Base-by-base conservation (phyloP, 2,797 vertebrate species). In the Hemibagrus guttatus region DNA sequence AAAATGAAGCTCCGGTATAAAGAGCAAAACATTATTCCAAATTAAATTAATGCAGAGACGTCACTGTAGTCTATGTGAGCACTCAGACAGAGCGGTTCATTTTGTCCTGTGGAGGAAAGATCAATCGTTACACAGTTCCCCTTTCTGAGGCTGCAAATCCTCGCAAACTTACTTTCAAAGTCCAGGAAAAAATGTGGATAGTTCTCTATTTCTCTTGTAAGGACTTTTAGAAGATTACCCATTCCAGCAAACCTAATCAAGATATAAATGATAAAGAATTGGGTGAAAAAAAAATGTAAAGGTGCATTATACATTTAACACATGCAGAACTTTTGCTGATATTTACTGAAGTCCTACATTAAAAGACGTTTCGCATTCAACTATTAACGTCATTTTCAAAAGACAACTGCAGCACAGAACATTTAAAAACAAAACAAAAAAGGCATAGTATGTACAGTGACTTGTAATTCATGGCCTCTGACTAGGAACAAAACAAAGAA, bases 181-280 rank as follows among this genome's bases (percentile, higher is more conserved):
- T 99, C 98, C 97, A 99, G 97, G 97, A 99, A 99, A 97, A 99
- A 99, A 96, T 99, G 98, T 93, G 98, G 98, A 96, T 98, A 99
- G 97, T 99, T 99, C 97, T 99, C 98, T 97, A 99, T 99, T 96
- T 99, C 98, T 96, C 98, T 98, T 96, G 98, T 99, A 95, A 99
- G 97, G 96, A 99, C 98, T 96, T 99, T 99, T 96, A 99, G 98
- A 96, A 99, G 97, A 97, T 99, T 99, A 97, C 98, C 98, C 98
- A 99, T 99, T 94, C 98, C 98, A 98, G 98, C 97, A 98, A 97
- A 98, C 98, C 98, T 99, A 95, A 95, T 95, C 91, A 89, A 90
- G 94, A 94, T 93, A 95, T 87, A 95, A 82, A 92, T 68, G 68
- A 86, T 90, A 89, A 90, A 87, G 46, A 72, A 79, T 80, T 68